These are phyloP conservation scores for Papilio protenor DNA, from an alignment of 2,888 invertebrate genomes.

Conservation along the genomic window DNA sequence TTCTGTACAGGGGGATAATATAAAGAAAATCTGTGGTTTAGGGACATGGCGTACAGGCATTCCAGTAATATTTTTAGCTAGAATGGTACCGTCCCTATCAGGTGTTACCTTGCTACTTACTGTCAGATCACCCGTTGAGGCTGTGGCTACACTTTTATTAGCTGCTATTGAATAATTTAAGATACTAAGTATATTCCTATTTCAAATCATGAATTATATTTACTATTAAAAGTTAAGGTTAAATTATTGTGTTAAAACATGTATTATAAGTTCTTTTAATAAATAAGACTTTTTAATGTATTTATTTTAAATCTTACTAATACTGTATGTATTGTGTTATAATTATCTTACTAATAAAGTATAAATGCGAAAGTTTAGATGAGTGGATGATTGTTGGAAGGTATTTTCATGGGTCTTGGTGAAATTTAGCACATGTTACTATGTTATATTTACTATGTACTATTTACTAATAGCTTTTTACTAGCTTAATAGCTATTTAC, in stretches of 20 bases:
- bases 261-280: too few species aligned
- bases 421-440: too few species aligned
- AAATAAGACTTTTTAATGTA: too few species aligned
- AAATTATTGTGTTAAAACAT: not conserved
- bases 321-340: too few species aligned
- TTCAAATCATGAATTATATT: conserved; percentile 3
- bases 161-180: conserved; percentile 90
- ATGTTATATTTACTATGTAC: too few species aligned
- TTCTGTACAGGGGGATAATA: conserved; percentile 63
- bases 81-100: conserved; percentile 88
- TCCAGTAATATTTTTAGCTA: conserved; percentile 93
- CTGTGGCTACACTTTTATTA: conserved; percentile 93
- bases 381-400: too few species aligned
- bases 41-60: conserved; percentile 95
- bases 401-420: too few species aligned
- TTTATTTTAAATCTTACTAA: too few species aligned
- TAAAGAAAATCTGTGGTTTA: conserved; percentile 67
- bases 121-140: conserved; percentile 91
- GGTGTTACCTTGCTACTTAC: conserved; percentile 97
- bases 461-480: too few species aligned
- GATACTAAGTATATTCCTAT: not conserved
- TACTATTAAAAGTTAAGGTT: not conserved
- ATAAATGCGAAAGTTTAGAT: too few species aligned
- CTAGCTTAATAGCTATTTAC: too few species aligned
- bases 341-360: too few species aligned